These are phyloP conservation scores for Lottia gigantea DNA, from an alignment of 2,888 invertebrate species.

Conservation along the genomic window DNA sequence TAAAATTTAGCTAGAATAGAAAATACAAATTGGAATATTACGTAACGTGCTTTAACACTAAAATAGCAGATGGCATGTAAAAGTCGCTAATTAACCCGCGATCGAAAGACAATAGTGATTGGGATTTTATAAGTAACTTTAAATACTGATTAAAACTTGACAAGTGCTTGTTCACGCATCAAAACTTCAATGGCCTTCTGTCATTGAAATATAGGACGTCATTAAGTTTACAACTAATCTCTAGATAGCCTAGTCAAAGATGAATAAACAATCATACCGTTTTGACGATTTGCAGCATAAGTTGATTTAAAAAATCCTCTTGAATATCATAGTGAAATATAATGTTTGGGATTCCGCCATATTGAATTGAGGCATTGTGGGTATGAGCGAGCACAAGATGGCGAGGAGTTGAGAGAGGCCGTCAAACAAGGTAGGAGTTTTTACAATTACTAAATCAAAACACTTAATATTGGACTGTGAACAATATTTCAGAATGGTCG, in stretches of 20 bases:
- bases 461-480: not conserved
- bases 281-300: not conserved
- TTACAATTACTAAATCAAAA: constrained; percentile 15
- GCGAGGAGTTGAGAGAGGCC: constrained; percentile 32
- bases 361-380: constrained; percentile 31
- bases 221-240: not conserved
- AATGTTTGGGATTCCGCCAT: constrained; percentile 28
- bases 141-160: constrained; percentile 7
- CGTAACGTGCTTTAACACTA: constrained; percentile 5
- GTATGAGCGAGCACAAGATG: constrained; percentile 33
- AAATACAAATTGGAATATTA: constrained; percentile 5
- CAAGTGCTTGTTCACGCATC: constrained; percentile 9
- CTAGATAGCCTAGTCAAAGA: not conserved
- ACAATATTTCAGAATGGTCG: too few relatives aligned
- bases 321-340: not conserved
- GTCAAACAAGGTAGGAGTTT: constrained; percentile 31
- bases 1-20: not conserved
- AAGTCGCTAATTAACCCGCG: constrained; percentile 6
- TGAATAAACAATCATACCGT: constrained; percentile 1
- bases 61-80: constrained; percentile 9
- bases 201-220: constrained; percentile 8
- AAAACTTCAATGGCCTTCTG: constrained; percentile 5
- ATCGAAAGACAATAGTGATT: not conserved
- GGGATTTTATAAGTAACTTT: not conserved
- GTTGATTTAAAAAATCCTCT: too few relatives aligned